Evolutionary conservation across 35 echinoderm and acorn worm genomes (phyloP).

Genomic region (Strongylocentrotus purpuratus): DNA sequence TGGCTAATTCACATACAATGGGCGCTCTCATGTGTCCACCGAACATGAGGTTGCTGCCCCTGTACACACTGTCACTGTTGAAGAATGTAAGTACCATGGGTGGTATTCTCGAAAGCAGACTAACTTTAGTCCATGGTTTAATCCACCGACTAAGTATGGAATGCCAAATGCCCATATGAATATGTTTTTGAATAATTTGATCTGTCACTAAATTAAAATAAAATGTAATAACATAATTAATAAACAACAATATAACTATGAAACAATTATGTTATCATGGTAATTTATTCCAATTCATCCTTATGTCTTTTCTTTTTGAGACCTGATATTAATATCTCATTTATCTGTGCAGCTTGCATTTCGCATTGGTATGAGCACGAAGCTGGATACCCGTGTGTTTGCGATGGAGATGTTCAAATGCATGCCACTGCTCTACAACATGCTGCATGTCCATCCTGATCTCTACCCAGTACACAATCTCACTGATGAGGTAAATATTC

Average conservation of each 20-base stretch:
- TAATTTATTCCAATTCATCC: no score
- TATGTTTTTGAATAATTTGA: no score
- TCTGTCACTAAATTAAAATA: no score
- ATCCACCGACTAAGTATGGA: no score
- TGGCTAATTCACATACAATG: constrained; percentile 71
- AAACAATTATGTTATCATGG: no score
- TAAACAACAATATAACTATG: no score
- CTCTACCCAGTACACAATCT: constrained; percentile 86
- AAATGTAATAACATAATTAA: no score
- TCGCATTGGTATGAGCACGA: constrained; percentile 79
- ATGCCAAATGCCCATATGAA: no score
- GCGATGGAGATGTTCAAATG: constrained; percentile 97
- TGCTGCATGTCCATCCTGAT: constrained; percentile 81
- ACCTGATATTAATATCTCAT: neutral
- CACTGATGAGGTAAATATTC: constrained; percentile 70
- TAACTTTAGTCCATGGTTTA: no score
- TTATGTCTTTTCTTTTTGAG: no score
- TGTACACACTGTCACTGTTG: constrained; percentile 71
- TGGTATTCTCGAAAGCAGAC: no score
- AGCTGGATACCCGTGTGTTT: constrained; percentile 84
- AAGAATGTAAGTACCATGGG: constrained; percentile 80
- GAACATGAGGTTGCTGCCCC: constrained; percentile 77
- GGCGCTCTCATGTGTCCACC: constrained; percentile 78
- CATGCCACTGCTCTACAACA: constrained; percentile 80
- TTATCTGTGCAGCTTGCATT: constrained; percentile 77